Percentiles rank a stretch among this genome's conserved stretches.
phyloP scores from a whole-genome alignment of 2,113 vertebrate genomes.

The Perca flavescens region DNA sequence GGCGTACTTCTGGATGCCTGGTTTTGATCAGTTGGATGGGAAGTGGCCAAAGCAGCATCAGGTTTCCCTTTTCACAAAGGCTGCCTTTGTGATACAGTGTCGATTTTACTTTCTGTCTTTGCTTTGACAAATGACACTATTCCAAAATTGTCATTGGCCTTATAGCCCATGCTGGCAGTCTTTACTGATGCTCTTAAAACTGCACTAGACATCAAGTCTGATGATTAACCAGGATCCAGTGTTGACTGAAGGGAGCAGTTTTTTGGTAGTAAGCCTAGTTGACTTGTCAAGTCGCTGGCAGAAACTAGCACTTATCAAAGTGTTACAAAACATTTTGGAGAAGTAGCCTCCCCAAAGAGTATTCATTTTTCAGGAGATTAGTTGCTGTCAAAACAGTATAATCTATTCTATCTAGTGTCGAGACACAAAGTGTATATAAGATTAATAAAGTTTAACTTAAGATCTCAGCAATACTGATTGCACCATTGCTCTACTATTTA shows the following conservation, averaged over 20 bases:
- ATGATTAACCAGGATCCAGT: conserved; percentile 61
- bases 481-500: not conserved
- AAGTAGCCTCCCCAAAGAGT: not conserved
- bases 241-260: conserved; percentile 54
- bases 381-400: not conserved
- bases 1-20: not conserved
- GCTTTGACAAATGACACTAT: conserved; percentile 18
- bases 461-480: not conserved
- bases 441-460: not conserved
- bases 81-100: conserved; percentile 20
- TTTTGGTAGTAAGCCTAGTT: conserved; percentile 42
- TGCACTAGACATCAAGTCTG: conserved; percentile 21
- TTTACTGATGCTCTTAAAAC: not conserved
- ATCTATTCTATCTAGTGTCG: not conserved
- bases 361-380: conserved; percentile 13
- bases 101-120: conserved; percentile 33
- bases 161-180: not conserved
- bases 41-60: conserved; percentile 8
- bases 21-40: conserved; percentile 6
- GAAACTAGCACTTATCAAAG: conserved; percentile 21
- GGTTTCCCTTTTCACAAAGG: not conserved
- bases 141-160: conserved; percentile 5
- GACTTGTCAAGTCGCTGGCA: conserved; percentile 47
- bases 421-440: not conserved
- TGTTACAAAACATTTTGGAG: conserved; percentile 22